These are phyloP conservation scores for Archivesica marissinica DNA, from an alignment of 1,140 invertebrate species.

Conservation along the genomic window DNA sequence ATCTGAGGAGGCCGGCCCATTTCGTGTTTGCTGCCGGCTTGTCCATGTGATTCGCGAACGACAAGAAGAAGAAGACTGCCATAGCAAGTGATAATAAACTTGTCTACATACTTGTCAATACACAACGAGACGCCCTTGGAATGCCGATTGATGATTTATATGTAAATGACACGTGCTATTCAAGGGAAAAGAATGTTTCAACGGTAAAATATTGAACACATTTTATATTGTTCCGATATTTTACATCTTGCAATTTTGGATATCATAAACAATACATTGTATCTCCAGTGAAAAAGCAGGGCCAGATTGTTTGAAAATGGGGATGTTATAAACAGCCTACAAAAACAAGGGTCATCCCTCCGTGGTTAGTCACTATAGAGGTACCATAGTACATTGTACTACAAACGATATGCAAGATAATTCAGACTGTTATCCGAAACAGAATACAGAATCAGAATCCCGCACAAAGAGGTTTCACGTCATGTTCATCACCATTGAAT, in stretches of 20 bases:
- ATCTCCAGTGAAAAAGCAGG: not conserved
- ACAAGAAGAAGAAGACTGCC: too few relatives aligned
- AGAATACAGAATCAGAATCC: slow-evolving; percentile 8
- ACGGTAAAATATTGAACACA: slow-evolving; percentile 32
- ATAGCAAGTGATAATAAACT: too few relatives aligned
- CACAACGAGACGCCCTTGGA: too few relatives aligned
- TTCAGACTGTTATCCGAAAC: slow-evolving; percentile 32
- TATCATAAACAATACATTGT: not conserved
- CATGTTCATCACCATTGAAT: slow-evolving; percentile 12
- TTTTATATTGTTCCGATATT: not conserved
- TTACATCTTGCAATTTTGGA: not conserved
- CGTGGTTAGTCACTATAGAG: slow-evolving; percentile 13
- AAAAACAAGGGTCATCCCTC: slow-evolving; percentile 43
- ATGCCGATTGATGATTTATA: too few relatives aligned
- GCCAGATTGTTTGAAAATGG: slow-evolving; percentile 40
- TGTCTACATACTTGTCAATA: too few relatives aligned
- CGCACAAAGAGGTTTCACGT: slow-evolving; percentile 22
- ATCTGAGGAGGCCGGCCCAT: too few relatives aligned
- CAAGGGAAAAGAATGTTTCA: not conserved
- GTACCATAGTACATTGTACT: slow-evolving; percentile 53
- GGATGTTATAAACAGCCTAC: slow-evolving; percentile 14
- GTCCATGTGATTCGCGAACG: too few relatives aligned
- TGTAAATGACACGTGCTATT: too few relatives aligned
- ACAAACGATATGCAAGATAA: slow-evolving; percentile 27
- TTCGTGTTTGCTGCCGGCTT: too few relatives aligned